Base-by-base conservation (phyloP, 2,797 vertebrate species). In the Danionella dracula region DNA sequence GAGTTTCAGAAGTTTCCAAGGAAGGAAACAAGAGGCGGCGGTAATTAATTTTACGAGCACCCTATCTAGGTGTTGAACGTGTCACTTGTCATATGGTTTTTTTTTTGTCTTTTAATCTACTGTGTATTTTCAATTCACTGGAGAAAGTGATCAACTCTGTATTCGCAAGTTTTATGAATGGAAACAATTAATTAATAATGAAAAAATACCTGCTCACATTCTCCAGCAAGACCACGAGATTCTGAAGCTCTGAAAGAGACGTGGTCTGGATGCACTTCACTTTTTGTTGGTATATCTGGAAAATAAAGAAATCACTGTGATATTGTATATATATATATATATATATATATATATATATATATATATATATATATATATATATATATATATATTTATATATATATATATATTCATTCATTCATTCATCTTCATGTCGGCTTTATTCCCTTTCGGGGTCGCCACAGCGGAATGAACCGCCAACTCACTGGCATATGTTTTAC, bases 261-360 rank as follows among this genome's bases (percentile, higher is more conserved):
- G 40, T 41, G 62, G 63, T 80, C 71, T 16, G 70, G 42, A 41
- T 67, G 31, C 6, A 66, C 15, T 21, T 62, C 54, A 48, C 44
- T 66, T 35, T 53, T 54, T 66, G 55, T 3, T 27, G 3, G 23
- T 27, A 27, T 27, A 3, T 27, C 23, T 27, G 23, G 3, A 27
- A 27, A 27, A 27, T 6, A 6, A 27, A 27, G 23, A 27, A 27
- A 27, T n/a, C n/a, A n/a, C n/a, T n/a, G n/a, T n/a, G n/a, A n/a
- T n/a, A n/a, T n/a, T n/a, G n/a, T n/a, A n/a, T n/a, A n/a, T n/a
- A n/a, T n/a, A n/a, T n/a, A n/a, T n/a, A n/a, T n/a, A n/a, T n/a
- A n/a, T n/a, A n/a, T n/a, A n/a, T n/a, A n/a, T n/a, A n/a, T n/a
- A n/a, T n/a, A n/a, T n/a, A n/a, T n/a, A n/a, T n/a, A n/a, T n/a